Evolutionary conservation across 2,113 vertebrate species (phyloP).

Genomic region (Melanostigma gelatinosum): DNA sequence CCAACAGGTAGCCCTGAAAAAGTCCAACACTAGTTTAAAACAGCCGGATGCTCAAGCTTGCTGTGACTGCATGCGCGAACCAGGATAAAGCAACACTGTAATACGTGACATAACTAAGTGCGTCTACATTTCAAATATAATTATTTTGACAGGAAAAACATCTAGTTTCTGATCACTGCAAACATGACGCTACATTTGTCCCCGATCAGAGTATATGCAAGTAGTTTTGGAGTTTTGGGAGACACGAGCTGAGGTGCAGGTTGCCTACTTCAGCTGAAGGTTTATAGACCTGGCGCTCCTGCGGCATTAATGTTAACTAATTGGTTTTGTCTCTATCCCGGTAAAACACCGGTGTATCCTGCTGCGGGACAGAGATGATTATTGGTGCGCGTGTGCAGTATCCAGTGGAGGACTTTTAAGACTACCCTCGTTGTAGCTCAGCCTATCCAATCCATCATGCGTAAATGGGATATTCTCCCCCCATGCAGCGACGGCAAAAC

Average conservation of each 20-base stretch:
- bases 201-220: neutral
- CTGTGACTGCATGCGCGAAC: neutral
- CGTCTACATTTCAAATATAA: neutral
- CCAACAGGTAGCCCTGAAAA: conserved; percentile 31
- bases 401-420: conserved; percentile 44
- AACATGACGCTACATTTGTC: neutral
- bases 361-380: conserved; percentile 20
- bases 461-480: conserved; percentile 40
- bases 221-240: conserved; percentile 12
- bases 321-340: conserved; percentile 19
- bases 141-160: neutral
- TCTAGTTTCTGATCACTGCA: neutral
- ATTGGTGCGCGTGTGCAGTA: conserved; percentile 29
- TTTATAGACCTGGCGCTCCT: neutral
- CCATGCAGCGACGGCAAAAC: conserved; percentile 38
- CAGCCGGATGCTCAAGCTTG: conserved; percentile 12
- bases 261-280: neutral
- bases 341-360: conserved; percentile 10
- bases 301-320: conserved; percentile 10
- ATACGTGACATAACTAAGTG: neutral
- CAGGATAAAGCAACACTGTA: neutral
- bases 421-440: conserved; percentile 24
- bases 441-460: conserved; percentile 40
- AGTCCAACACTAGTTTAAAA: conserved; percentile 9
- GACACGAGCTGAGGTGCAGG: neutral